A percentile compares a stretch with the other conserved stretches of the same genome.
Conservation (phyloP, 2,888 invertebrate species). For the Xestoiulus laeticollis region DNA sequence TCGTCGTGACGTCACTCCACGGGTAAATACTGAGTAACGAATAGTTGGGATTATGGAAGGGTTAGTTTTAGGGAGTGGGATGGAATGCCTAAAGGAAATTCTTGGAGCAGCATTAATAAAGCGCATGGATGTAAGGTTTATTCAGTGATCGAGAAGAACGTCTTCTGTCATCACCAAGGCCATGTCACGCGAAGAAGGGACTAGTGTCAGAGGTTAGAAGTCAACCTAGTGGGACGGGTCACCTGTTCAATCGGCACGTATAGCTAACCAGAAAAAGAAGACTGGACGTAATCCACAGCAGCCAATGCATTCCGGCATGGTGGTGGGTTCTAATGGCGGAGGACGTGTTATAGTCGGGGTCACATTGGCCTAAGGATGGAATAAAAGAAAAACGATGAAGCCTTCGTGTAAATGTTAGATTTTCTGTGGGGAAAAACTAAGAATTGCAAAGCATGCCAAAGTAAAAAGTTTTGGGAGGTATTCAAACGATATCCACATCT, state of each 20-base stretch:
- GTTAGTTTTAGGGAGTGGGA: background rate
- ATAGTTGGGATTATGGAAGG: background rate
- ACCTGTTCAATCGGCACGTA: conserved; percentile 27
- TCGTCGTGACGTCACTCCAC: conserved; percentile 41
- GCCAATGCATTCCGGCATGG: background rate
- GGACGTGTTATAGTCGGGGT: conserved; percentile 52
- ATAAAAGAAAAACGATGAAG: background rate
- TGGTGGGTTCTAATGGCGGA: background rate
- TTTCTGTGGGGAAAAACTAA: background rate
- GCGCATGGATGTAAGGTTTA: conserved; percentile 14
- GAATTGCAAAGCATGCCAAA: background rate
- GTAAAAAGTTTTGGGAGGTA: background rate
- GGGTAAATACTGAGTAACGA: conserved; percentile 41
- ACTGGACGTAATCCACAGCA: conserved; percentile 19
- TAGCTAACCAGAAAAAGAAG: conserved; percentile 4
- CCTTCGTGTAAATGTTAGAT: background rate
- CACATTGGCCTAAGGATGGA: conserved; percentile 51
- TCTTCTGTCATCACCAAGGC: conserved; percentile 31
- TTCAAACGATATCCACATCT: background rate
- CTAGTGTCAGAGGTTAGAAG: conserved; percentile 33
- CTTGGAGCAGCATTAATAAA: conserved; percentile 22
- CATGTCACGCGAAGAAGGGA: conserved; percentile 43
- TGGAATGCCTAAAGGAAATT: conserved; percentile 15
- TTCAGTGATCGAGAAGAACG: background rate
- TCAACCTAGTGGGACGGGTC: conserved; percentile 42